These are phyloP conservation scores for Cetoscarus ocellatus DNA, from an alignment of 2,797 vertebrate species.

Conservation along the genomic window DNA sequence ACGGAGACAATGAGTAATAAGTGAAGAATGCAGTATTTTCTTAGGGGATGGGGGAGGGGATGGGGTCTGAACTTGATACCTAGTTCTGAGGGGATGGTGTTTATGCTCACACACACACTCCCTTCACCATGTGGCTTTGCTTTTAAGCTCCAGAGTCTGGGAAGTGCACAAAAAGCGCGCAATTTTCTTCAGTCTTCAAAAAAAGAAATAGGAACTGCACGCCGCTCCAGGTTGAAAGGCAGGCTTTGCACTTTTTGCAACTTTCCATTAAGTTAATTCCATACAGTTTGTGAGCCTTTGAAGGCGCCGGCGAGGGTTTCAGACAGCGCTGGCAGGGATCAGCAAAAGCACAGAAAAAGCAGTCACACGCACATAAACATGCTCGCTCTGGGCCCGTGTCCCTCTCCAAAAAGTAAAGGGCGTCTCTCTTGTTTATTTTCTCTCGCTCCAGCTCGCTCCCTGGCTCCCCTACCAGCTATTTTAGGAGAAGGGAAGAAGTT, in stretches of 20 bases:
- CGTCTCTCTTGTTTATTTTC: conserved; percentile 76
- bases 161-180: conserved; percentile 10
- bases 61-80: conserved; percentile 70
- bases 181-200: conserved; percentile 4
- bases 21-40: conserved; percentile 83
- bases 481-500: conserved; percentile 74
- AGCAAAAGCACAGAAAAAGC: conserved; percentile 60
- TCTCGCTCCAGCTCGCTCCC: conserved; percentile 41
- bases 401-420: conserved; percentile 60
- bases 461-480: conserved; percentile 64
- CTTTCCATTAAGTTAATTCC: conserved; percentile 69
- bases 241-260: conserved; percentile 38
- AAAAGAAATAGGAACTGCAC: conserved; percentile 21
- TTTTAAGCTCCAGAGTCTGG: conserved; percentile 26
- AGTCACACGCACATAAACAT: conserved; percentile 52
- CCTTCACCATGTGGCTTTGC: conserved; percentile 30
- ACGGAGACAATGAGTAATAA: conserved; percentile 82
- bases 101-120: conserved; percentile 18
- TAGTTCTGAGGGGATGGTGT: conserved; percentile 46
- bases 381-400: conserved; percentile 20
- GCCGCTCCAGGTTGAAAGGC: neutral
- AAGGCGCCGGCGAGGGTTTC: conserved; percentile 60
- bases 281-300: conserved; percentile 56
- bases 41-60: conserved; percentile 59
- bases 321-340: conserved; percentile 49